phyloP scores from a whole-genome alignment of 2,888 invertebrate species.

The Archaeoteleia sp. region DNA sequence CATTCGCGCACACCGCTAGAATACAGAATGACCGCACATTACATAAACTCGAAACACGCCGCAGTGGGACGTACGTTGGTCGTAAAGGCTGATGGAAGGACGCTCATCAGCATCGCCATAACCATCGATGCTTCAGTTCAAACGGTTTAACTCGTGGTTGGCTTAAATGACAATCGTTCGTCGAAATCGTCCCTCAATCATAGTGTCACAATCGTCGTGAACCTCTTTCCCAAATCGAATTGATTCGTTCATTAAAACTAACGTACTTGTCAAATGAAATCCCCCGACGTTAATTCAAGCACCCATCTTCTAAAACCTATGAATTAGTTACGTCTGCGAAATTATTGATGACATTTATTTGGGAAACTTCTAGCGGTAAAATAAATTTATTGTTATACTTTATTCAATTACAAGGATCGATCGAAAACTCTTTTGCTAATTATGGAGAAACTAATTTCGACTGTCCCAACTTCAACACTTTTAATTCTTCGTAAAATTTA shows the following conservation, averaged over 20 bases:
- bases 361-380: no score
- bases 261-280: background rate
- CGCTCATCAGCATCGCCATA: constrained; percentile 60
- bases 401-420: no score
- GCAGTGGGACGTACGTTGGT: constrained; percentile 49
- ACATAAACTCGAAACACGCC: constrained; percentile 63
- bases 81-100: constrained; percentile 60
- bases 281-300: no score
- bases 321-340: no score
- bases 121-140: constrained; percentile 57
- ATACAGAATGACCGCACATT: constrained; percentile 63
- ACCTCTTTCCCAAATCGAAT: background rate
- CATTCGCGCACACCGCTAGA: constrained; percentile 56
- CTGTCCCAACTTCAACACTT: no score
- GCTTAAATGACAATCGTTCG: constrained; percentile 1
- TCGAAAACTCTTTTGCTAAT: no score
- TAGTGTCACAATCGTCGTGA: background rate
- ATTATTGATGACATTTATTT: no score
- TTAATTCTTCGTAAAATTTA: no score
- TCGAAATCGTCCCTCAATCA: background rate
- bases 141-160: constrained; percentile 3
- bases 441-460: no score
- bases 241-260: background rate
- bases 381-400: no score
- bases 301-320: no score